Evolutionary conservation across 2,113 vertebrate genomes (phyloP), one percentile per base, ranked within the genome.

Genomic region (pig (Sus scrofa)): DNA sequence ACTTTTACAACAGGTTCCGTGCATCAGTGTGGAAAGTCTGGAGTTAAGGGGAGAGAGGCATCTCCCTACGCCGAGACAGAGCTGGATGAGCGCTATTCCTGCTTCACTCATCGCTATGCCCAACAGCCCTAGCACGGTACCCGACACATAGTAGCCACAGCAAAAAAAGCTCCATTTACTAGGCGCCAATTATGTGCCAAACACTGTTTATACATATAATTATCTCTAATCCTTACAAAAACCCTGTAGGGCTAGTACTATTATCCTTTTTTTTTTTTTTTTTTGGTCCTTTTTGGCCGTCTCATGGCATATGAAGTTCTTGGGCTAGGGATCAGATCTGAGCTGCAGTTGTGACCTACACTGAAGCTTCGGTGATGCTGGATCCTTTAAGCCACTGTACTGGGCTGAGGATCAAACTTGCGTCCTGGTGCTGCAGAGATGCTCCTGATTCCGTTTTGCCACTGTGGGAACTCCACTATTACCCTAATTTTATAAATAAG

Each of bases 161-260:
- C 27, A 71, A 84, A 67, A 97, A 71, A 1, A 94, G 44, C 32
- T 65, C 56, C 13, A 79, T 71, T 78, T 91, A 88, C 71, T 89
- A 68, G 74, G 32, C 14, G 58, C 75, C 32, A 85, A 44, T 88
- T 89, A 73, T 62, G 56, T 79, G 50, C 32, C 71, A 89, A 74
- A 30, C 73, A 88, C 9, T 58, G 85, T 71, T 89, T 71, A 67
- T 67, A 34, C 63, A 67, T 67, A 34, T 39, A 52, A 90, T 79
- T 86, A 93, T 81, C 75, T 92, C 27, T 81, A 84, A 85, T 94
- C 27, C 19, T 96, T 60, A 85, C 54, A 96, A 39, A 92, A 97
- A 20, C 12, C 20, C 63, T n/a, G 14, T 19, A 37, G 54, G 50
- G 26, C 27, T 73, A 54, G 65, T 75, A 44, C 58, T 91, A 65